Conservation (phyloP, 2,888 invertebrate genomes). For the Xestia ashworthii region DNA sequence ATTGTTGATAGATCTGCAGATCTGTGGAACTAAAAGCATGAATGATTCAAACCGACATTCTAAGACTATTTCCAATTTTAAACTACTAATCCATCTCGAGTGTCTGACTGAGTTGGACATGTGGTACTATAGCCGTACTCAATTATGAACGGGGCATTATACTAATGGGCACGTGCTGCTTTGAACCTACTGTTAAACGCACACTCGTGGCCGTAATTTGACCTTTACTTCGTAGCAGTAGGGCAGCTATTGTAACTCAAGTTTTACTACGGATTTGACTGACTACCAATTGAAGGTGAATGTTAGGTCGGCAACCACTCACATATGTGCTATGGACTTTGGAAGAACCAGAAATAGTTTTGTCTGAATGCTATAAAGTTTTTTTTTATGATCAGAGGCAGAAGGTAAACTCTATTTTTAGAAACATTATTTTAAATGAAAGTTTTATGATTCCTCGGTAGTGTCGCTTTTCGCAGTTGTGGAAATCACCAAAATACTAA, state of each 20-base stretch:
- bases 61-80: slow-evolving; percentile 31
- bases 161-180: slow-evolving; percentile 35
- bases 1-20: not conserved
- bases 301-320: slow-evolving; percentile 23
- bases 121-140: slow-evolving; percentile 33
- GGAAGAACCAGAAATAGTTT: slow-evolving; percentile 11
- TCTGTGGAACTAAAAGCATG: slow-evolving; percentile 15
- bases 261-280: not conserved
- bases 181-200: slow-evolving; percentile 17
- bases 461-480: not conserved
- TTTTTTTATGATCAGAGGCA: not conserved
- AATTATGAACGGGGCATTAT: slow-evolving; percentile 52
- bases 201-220: too few relatives aligned
- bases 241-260: not conserved
- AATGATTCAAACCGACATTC: slow-evolving; percentile 40
- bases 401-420: not conserved
- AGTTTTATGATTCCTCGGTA: not conserved
- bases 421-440: not conserved
- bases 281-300: slow-evolving; percentile 47
- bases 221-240: not conserved
- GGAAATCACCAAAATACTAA: not conserved
- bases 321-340: slow-evolving; percentile 18
- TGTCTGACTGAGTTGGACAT: slow-evolving; percentile 32
- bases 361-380: not conserved
- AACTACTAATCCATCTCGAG: slow-evolving; percentile 32